Evolutionary conservation across 2,797 vertebrate species (phyloP).

Genomic region (Liparis tanakae): DNA sequence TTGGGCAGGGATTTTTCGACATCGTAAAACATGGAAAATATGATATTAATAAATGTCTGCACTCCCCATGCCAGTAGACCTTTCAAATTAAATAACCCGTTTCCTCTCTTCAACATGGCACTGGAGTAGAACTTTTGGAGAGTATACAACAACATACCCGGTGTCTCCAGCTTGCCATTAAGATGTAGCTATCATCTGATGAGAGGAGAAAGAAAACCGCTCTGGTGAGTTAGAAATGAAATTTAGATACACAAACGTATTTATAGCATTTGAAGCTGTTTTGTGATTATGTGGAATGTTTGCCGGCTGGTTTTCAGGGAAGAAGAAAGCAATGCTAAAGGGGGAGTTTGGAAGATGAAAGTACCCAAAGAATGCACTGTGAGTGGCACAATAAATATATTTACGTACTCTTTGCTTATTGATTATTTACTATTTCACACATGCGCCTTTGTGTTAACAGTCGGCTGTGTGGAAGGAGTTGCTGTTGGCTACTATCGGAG

Average conservation of each 20-base stretch:
- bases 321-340: slow-evolving; percentile 97
- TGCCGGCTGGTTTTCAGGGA: slow-evolving; percentile 80
- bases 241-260: neutral
- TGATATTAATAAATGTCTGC: slow-evolving; percentile 36
- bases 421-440: neutral
- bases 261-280: neutral
- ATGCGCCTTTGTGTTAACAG: slow-evolving; percentile 71
- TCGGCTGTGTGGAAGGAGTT: slow-evolving; percentile 95
- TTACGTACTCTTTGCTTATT: neutral
- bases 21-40: slow-evolving; percentile 23
- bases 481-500: slow-evolving; percentile 93
- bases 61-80: slow-evolving; percentile 10
- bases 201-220: slow-evolving; percentile 92
- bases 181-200: slow-evolving; percentile 96
- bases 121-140: slow-evolving; percentile 93
- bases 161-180: slow-evolving; percentile 89
- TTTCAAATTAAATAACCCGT: slow-evolving; percentile 34
- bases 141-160: slow-evolving; percentile 96
- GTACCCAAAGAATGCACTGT: slow-evolving; percentile 94
- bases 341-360: slow-evolving; percentile 98
- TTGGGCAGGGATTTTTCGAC: neutral
- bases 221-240: slow-evolving; percentile 84
- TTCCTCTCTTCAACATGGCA: slow-evolving; percentile 38
- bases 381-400: slow-evolving; percentile 58
- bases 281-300: neutral